phyloP scores from a whole-genome alignment of 1,140 invertebrate genomes.

The Araneus ventricosus region DNA sequence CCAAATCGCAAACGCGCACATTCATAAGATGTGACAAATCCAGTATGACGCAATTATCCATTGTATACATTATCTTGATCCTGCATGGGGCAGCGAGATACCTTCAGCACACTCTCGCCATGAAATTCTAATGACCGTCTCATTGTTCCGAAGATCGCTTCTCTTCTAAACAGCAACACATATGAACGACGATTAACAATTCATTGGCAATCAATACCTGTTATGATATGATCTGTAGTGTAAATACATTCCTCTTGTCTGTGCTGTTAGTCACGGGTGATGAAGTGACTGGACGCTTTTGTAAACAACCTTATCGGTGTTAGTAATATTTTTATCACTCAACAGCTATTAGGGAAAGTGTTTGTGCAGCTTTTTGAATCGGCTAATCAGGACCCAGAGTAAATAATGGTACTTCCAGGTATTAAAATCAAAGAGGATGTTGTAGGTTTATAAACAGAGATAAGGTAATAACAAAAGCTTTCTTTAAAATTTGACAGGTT shows the following conservation, averaged over 20 bases:
- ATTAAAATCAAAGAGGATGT: not conserved
- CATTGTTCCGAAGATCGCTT: not conserved
- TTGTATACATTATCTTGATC: constrained; percentile 8
- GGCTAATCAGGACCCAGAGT: not conserved
- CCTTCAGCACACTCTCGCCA: not conserved
- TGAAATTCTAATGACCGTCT: not conserved
- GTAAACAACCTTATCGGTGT: not conserved
- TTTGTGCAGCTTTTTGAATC: constrained; percentile 19
- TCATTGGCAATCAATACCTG: not conserved
- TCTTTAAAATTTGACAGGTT: not conserved
- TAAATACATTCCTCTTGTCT: not conserved
- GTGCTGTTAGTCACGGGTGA: not conserved
- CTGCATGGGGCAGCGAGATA: not conserved
- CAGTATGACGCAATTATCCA: not conserved
- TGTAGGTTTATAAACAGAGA: not conserved
- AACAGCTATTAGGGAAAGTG: not conserved
- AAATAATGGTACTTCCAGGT: constrained; percentile 26
- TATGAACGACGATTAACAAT: not conserved
- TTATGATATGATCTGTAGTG: not conserved
- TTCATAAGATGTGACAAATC: not conserved
- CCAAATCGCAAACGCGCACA: not conserved
- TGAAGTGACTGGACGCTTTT: not conserved
- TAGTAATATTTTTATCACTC: constrained; percentile 1
- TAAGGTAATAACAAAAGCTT: constrained; percentile 6
- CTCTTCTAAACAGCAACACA: not conserved